Evolutionary conservation across 2,797 vertebrate genomes (phyloP).

Genomic region (Enteromius argenteus): DNA sequence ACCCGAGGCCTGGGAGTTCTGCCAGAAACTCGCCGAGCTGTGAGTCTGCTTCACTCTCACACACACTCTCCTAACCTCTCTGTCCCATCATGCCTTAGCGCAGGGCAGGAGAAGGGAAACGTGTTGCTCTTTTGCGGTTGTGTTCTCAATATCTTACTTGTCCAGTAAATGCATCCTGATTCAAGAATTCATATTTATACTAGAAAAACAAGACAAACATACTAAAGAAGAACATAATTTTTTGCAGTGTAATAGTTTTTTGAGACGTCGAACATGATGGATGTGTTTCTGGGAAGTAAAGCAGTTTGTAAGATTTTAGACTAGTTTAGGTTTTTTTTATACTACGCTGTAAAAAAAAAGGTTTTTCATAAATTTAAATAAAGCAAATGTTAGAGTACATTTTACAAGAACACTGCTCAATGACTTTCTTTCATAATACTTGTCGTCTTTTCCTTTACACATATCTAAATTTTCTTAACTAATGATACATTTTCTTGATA

Average conservation of each 20-base stretch:
- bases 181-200: too few relatives aligned
- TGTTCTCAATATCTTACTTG: too few relatives aligned
- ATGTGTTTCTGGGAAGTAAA: not conserved
- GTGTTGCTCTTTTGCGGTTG: not conserved
- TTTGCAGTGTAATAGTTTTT: not conserved
- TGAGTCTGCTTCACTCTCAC: conserved; percentile 74
- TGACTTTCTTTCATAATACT: too few relatives aligned
- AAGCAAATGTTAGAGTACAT: too few relatives aligned
- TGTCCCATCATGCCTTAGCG: not conserved
- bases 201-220: too few relatives aligned
- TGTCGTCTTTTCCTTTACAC: too few relatives aligned
- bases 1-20: conserved; percentile 96
- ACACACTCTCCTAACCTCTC: not conserved
- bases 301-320: not conserved
- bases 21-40: conserved; percentile 96
- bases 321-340: not conserved
- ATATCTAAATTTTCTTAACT: too few relatives aligned
- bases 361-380: too few relatives aligned
- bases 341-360: not conserved
- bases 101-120: not conserved
- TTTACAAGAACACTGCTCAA: too few relatives aligned
- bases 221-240: too few relatives aligned
- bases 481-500: too few relatives aligned
- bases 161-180: too few relatives aligned
- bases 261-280: not conserved